These are phyloP conservation scores for Diarsia mendica DNA, from an alignment of 2,888 invertebrate species.

Conservation along the genomic window DNA sequence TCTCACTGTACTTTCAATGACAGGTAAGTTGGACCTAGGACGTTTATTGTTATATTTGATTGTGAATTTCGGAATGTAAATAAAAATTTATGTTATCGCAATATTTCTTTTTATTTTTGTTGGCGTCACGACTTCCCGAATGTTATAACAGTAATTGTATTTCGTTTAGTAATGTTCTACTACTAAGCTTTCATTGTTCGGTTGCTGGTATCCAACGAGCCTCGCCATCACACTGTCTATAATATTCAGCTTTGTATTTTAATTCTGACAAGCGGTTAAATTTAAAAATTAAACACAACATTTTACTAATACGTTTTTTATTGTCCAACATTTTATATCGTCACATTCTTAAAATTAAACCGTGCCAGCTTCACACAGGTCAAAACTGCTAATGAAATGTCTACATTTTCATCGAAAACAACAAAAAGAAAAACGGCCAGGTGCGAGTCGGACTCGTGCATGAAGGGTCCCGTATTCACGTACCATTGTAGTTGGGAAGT, in stretches of 20 bases:
- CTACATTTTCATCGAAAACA: too few relatives aligned
- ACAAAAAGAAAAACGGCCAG: too few relatives aligned
- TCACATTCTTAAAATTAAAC: neutral
- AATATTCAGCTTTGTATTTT: slow-evolving; percentile 63
- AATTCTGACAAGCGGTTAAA: slow-evolving; percentile 59
- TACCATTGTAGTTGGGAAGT: too few relatives aligned
- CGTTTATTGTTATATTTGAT: slow-evolving; percentile 85
- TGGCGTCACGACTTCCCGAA: slow-evolving; percentile 47
- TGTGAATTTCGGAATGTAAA: slow-evolving; percentile 89
- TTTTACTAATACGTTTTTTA: slow-evolving; percentile 69
- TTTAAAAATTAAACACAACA: slow-evolving; percentile 62
- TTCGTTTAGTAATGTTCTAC: slow-evolving; percentile 49
- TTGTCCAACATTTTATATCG: slow-evolving; percentile 69
- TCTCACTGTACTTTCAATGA: slow-evolving; percentile 80
- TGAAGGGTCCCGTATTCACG: too few relatives aligned
- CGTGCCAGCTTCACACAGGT: too few relatives aligned
- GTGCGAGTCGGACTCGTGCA: too few relatives aligned
- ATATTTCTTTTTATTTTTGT: slow-evolving; percentile 74
- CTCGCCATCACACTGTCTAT: slow-evolving; percentile 57
- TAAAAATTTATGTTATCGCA: slow-evolving; percentile 90
- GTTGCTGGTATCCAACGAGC: slow-evolving; percentile 65
- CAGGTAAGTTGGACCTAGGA: slow-evolving; percentile 77
- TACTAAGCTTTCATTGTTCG: slow-evolving; percentile 62
- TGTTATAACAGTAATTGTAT: slow-evolving; percentile 54
- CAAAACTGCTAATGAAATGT: too few relatives aligned